Evolutionary conservation across 2,797 vertebrate genomes (phyloP).

Genomic region (Orestias chungarensis): DNA sequence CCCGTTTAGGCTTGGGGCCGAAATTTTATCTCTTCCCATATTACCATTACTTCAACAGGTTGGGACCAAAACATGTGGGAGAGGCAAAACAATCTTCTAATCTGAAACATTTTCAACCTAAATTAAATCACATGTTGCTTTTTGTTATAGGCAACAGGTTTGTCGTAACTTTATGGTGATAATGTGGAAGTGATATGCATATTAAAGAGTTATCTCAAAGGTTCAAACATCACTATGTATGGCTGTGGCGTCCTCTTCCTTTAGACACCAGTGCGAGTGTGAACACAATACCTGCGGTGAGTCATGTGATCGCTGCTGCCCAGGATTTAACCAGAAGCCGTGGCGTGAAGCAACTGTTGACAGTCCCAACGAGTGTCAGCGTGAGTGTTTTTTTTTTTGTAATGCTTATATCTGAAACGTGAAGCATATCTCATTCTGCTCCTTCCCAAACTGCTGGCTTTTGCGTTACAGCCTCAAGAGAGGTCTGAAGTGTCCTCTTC

Average conservation of each 20-base stretch:
- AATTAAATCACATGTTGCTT: background rate
- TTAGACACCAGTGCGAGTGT: slow-evolving; percentile 89
- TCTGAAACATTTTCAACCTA: background rate
- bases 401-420: slow-evolving; percentile 18
- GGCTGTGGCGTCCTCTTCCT: slow-evolving; percentile 21
- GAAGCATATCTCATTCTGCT: slow-evolving; percentile 26
- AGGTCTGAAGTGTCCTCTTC: slow-evolving; percentile 52
- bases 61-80: background rate
- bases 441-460: slow-evolving; percentile 22
- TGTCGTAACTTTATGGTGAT: slow-evolving; percentile 10
- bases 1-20: background rate
- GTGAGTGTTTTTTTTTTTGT: slow-evolving; percentile 77
- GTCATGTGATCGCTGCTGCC: slow-evolving; percentile 90
- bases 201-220: background rate
- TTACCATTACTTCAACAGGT: background rate
- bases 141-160: background rate
- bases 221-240: slow-evolving; percentile 16
- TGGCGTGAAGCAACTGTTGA: slow-evolving; percentile 85
- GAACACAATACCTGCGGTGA: slow-evolving; percentile 92
- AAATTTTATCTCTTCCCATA: background rate
- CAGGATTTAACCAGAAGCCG: slow-evolving; percentile 87
- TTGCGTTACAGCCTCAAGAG: slow-evolving; percentile 45
- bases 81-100: background rate
- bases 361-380: slow-evolving; percentile 85
- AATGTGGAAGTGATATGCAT: slow-evolving; percentile 10